Conservation (phyloP, 2,113 vertebrate genomes). For the Psittacula cyanocephala region DNA sequence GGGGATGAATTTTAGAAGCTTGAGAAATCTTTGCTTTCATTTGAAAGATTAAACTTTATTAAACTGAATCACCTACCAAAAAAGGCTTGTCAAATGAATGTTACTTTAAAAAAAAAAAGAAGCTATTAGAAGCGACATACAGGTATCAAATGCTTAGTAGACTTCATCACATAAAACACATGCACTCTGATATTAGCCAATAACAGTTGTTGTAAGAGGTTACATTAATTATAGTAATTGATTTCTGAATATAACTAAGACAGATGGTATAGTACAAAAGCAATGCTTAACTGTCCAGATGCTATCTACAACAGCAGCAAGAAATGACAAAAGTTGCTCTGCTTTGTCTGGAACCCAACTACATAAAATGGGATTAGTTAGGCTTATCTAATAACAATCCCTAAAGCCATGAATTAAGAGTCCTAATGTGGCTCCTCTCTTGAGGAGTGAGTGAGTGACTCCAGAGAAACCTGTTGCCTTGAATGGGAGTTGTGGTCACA, state of each 20-base stretch:
- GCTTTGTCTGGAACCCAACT: not conserved
- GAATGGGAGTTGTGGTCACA: not conserved
- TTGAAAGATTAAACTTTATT: not conserved
- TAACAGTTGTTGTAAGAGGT: not conserved
- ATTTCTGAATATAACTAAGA: not conserved
- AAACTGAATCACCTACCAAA: not conserved
- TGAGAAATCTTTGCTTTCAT: not conserved
- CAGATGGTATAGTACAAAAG: not conserved
- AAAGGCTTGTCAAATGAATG: not conserved
- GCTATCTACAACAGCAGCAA: not conserved
- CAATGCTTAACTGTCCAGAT: not conserved
- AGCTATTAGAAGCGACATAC: not conserved
- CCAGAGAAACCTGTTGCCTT: not conserved
- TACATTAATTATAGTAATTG: not conserved
- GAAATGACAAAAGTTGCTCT: not conserved
- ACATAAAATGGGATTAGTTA: not conserved
- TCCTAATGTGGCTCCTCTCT: not conserved
- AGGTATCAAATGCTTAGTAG: not conserved
- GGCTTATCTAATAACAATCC: not conserved
- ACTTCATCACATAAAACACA: not conserved
- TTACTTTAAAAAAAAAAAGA: not conserved
- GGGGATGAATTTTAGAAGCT: not conserved
- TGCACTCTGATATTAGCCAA: not conserved
- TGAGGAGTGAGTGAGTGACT: not conserved
- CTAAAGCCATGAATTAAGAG: not conserved